Evolutionary conservation across 2,113 vertebrate genomes (phyloP).

Genomic region (Marmota flaviventris): DNA sequence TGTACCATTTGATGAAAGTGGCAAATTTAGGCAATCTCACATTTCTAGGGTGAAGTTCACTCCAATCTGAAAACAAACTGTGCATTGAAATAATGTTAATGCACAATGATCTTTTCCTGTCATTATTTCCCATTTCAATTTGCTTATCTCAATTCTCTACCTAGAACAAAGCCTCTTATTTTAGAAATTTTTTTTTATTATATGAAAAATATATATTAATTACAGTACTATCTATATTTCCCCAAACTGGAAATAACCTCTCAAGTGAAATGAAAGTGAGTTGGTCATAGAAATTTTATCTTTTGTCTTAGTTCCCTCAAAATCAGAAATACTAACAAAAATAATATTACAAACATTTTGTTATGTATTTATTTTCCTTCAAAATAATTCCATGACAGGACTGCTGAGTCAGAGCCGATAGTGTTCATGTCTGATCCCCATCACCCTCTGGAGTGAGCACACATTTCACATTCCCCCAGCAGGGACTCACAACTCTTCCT

Average conservation of each 20-base stretch:
- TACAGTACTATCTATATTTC: background rate
- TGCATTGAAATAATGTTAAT: background rate
- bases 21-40: background rate
- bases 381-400: background rate
- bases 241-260: constrained; percentile 45
- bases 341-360: background rate
- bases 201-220: constrained; percentile 20
- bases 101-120: background rate
- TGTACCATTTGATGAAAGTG: background rate
- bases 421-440: too few relatives aligned
- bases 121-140: background rate
- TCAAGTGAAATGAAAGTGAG: constrained; percentile 37
- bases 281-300: background rate
- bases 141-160: background rate
- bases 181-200: background rate
- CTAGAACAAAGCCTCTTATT: background rate
- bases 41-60: background rate
- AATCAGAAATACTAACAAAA: background rate
- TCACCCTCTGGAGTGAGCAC: background rate
- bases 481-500: background rate
- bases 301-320: background rate
- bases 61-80: background rate
- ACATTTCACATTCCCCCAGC: background rate
- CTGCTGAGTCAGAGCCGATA: background rate
- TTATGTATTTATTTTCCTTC: background rate